Evolutionary conservation across 2,797 vertebrate genomes (phyloP).

Genomic region (Lophius americanus): DNA sequence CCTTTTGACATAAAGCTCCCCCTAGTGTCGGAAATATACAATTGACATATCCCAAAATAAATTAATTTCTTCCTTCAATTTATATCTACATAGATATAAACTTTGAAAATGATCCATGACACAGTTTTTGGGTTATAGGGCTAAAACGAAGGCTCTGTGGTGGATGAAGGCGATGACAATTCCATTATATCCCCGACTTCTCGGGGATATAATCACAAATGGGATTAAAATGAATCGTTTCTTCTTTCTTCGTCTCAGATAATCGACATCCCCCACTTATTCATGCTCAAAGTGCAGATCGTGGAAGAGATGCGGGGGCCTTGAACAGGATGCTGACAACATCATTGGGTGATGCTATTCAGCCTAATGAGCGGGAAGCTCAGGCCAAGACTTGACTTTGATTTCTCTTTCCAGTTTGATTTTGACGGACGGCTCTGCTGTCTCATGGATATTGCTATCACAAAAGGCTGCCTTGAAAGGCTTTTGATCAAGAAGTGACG

Average conservation of each 20-base stretch:
- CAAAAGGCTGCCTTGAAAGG: conserved; percentile 36
- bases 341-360: conserved; percentile 22
- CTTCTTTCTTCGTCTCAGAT: background rate
- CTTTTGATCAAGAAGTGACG: conserved; percentile 41
- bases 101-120: too few species aligned
- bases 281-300: background rate
- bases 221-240: background rate
- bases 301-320: background rate
- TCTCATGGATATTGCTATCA: conserved; percentile 37
- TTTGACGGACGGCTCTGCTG: conserved; percentile 38
- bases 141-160: too few species aligned
- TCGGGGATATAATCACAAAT: too few species aligned
- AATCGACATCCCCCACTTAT: background rate
- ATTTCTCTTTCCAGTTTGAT: conserved; percentile 32
- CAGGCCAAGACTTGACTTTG: conserved; percentile 32
- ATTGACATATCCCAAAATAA: too few species aligned
- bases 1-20: too few species aligned
- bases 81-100: too few species aligned
- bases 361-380: conserved; percentile 43
- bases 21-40: too few species aligned
- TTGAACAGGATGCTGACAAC: conserved; percentile 9
- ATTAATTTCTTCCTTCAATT: too few species aligned
- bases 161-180: too few species aligned
- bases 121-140: too few species aligned
- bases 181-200: too few species aligned